Percentiles rank a stretch among this genome's conserved stretches.
Evolutionary conservation across 2,797 vertebrate species (phyloP).

Genomic region (Danio jaintianensis): DNA sequence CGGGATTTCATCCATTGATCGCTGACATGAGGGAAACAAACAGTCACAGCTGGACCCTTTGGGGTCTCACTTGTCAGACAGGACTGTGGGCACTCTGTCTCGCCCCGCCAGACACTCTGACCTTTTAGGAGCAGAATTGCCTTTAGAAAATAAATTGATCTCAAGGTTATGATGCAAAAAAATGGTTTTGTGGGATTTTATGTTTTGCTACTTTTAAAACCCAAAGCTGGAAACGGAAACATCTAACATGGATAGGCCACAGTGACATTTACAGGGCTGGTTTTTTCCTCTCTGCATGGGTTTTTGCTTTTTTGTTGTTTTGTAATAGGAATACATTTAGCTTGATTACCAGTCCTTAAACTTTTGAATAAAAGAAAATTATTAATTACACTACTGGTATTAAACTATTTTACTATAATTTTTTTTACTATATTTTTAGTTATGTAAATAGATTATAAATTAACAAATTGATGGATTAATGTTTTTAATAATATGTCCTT

Average conservation of each 20-base stretch:
- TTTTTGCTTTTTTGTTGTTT: background rate
- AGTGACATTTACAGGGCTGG: background rate
- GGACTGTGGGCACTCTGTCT: constrained; percentile 6
- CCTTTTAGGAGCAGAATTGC: constrained; percentile 51
- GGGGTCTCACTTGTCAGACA: constrained; percentile 30
- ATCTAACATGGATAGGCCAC: background rate
- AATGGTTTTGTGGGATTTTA: background rate
- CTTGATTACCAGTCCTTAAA: background rate
- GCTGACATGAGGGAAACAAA: constrained; percentile 45
- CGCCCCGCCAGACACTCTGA: constrained; percentile 44
- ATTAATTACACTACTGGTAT: background rate
- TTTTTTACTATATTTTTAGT: background rate
- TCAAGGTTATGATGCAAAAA: constrained; percentile 25
- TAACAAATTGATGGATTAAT: background rate
- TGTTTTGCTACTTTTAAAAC: background rate
- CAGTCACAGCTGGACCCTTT: constrained; percentile 36
- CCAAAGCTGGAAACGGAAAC: background rate
- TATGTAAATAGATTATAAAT: background rate
- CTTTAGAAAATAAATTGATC: constrained; percentile 53
- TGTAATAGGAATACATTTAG: background rate
- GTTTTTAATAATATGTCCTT: background rate
- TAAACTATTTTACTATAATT: no score
- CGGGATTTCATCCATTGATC: constrained; percentile 55
- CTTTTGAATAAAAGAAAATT: background rate
- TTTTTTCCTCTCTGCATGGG: background rate